A percentile compares a stretch with the other conserved stretches of the same genome.
Evolutionary conservation across 2,888 invertebrate genomes (phyloP).

Genomic region (Ethmia dodecea): DNA sequence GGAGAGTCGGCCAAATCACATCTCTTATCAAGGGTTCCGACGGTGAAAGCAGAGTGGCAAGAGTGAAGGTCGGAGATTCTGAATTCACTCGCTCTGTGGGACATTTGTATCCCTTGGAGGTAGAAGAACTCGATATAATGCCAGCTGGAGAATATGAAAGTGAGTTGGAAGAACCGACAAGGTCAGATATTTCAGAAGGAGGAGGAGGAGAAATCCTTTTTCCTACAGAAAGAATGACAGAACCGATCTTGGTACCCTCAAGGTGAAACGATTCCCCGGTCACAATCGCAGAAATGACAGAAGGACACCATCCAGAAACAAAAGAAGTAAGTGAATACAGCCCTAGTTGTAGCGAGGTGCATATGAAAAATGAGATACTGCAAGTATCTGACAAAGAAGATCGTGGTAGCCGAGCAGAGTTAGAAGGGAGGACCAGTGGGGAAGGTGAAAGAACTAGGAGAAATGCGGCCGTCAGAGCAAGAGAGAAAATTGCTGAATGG

Average conservation of each 20-base stretch:
- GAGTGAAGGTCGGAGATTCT: conserved; percentile 1
- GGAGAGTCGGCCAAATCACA: conserved; percentile 16
- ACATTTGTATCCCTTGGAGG: conserved; percentile 4
- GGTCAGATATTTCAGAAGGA: no score
- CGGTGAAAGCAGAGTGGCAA: conserved; percentile 13
- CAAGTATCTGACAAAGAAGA: no score
- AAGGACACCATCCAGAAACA: no score
- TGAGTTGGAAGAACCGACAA: no score
- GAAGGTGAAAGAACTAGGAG: neutral
- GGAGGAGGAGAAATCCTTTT: no score
- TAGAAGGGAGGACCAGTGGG: no score
- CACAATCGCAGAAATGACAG: no score
- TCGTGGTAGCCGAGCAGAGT: neutral
- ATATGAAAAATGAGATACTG: neutral
- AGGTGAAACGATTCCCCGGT: no score
- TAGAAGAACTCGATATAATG: no score
- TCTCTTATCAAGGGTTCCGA: conserved; percentile 11
- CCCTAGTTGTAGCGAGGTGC: neutral
- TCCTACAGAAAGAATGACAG: no score
- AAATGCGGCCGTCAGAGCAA: neutral
- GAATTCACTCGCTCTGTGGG: neutral
- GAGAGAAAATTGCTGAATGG: neutral
- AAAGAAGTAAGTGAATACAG: neutral
- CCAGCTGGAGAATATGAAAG: no score
- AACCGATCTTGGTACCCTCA: no score